phyloP scores from a whole-genome alignment of 2,113 vertebrate genomes.

The Phrynosoma platyrhinos region DNA sequence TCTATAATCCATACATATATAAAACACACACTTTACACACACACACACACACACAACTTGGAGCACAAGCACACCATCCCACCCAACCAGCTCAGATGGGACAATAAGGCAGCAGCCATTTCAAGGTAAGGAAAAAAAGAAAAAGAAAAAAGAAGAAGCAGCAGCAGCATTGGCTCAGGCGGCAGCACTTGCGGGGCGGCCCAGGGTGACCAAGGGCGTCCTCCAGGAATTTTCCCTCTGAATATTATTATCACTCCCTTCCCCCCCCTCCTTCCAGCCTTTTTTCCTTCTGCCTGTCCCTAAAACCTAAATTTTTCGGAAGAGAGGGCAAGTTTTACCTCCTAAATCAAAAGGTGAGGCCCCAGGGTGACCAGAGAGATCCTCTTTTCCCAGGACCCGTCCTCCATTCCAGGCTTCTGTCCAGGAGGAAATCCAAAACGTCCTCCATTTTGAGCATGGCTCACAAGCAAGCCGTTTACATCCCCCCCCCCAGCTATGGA shows the following conservation, averaged over 20 bases:
- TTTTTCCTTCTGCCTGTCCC: neutral
- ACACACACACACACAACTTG: neutral
- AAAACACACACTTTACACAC: neutral
- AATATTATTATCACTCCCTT: too few relatives aligned
- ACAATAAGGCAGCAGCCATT: conserved; percentile 31
- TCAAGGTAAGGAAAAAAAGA: conserved; percentile 54
- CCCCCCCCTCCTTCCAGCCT: neutral
- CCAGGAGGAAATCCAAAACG: neutral
- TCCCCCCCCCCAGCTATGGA: too few relatives aligned
- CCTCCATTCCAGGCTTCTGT: neutral
- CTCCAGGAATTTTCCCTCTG: too few relatives aligned
- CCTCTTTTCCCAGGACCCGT: too few relatives aligned
- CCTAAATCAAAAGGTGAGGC: neutral
- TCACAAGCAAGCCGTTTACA: too few relatives aligned
- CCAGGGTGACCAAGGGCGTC: too few relatives aligned
- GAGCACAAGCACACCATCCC: neutral
- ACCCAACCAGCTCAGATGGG: conserved; percentile 34
- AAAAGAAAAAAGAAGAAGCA: too few relatives aligned
- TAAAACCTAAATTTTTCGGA: neutral
- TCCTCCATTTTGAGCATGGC: too few relatives aligned
- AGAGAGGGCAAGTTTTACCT: neutral
- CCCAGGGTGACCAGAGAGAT: neutral
- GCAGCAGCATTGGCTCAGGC: too few relatives aligned
- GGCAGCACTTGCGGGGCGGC: too few relatives aligned
- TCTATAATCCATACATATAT: too few relatives aligned